A percentile compares a stretch with the other conserved stretches of the same genome.
phyloP scores from a whole-genome alignment of 2,888 invertebrate species.

The Pristionchus mayeri region DNA sequence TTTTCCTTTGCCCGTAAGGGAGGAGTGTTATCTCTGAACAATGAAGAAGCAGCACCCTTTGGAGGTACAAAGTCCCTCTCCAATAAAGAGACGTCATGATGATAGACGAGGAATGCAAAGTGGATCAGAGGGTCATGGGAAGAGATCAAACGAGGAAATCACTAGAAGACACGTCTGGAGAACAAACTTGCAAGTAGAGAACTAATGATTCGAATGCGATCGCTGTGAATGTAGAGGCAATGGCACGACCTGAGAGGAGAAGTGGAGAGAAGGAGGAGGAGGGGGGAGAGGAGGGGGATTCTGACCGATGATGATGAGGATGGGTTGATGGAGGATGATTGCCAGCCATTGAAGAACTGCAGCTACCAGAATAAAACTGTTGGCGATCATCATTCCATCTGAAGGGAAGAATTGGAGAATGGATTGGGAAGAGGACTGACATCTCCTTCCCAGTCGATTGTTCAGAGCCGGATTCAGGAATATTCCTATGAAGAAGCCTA shows the following conservation, averaged over 20 bases:
- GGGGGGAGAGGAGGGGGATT: too few relatives aligned
- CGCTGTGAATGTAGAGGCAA: slow-evolving; percentile 67
- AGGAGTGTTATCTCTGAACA: not conserved
- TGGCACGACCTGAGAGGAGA: slow-evolving; percentile 50
- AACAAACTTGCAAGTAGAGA: slow-evolving; percentile 34
- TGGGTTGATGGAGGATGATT: slow-evolving; percentile 59
- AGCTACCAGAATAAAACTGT: slow-evolving; percentile 56
- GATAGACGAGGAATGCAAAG: slow-evolving; percentile 30
- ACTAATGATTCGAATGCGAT: slow-evolving; percentile 55
- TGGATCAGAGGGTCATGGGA: not conserved
- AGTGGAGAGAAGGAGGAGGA: too few relatives aligned
- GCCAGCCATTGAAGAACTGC: slow-evolving; percentile 58
- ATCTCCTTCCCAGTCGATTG: slow-evolving; percentile 66
- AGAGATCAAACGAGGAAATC: not conserved
- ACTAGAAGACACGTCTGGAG: not conserved
- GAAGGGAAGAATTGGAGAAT: slow-evolving; percentile 40
- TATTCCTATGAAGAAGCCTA: slow-evolving; percentile 68
- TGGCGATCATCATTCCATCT: slow-evolving; percentile 68
- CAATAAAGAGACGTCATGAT: slow-evolving; percentile 28
- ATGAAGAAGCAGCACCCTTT: not conserved
- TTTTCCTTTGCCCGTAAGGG: too few relatives aligned
- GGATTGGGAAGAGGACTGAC: slow-evolving; percentile 48
- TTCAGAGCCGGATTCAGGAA: slow-evolving; percentile 67
- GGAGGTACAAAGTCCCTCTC: slow-evolving; percentile 36
- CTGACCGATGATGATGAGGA: slow-evolving; percentile 60